Evolutionary conservation across 2,888 invertebrate genomes (phyloP), one percentile per base, ranked within the genome.

Genomic region (Norana najaformis): DNA sequence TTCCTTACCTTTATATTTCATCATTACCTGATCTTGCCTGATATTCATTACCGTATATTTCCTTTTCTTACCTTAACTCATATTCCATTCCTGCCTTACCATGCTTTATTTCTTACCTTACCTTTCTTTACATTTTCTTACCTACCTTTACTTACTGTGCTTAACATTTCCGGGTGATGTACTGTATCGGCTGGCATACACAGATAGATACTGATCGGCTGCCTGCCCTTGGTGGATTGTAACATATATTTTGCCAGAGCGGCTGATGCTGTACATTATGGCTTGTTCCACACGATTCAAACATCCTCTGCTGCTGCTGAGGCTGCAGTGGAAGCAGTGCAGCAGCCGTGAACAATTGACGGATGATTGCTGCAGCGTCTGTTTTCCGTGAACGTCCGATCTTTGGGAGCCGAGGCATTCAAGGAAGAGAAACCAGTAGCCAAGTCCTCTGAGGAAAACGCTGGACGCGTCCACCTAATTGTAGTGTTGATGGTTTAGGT

Each of bases 401-500:
- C 85, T 85, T 35, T 35, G 34, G 85, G 37, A 20, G 85, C 35
- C 36, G 85, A 85, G 85, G 85, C 35, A 16, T 35, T 36, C 36
- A 37, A 85, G 36, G 85, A 85, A 35, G 36, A 85, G 85, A 37
- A 85, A 35, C 35, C 36, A n/a, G 16, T 5, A 85, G 36, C 85
- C 36, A 34, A 35, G 85, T 35, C 85, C 85, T 37, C 85, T 4
- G 36, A 35, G 85, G 37, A 5, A 37, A 85, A 36, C 37, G 85
- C 85, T 6, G 37, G 85, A 37, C 35, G 34, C 85, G 35, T 85
- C 85, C 36, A 85, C 35, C 85, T 85, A 85, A 85, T 85, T 85
- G 85, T 85, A 85, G 35, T 36, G 85, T 37, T 36, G 36, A 85
- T 69, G 69, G 69, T 69, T 69, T 85, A 85, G 85, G 85, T 85